Evolutionary conservation across 2,113 vertebrate species (phyloP), one percentile per base, ranked within the genome.

Genomic region (Brachyhypopomus occidentalis): DNA sequence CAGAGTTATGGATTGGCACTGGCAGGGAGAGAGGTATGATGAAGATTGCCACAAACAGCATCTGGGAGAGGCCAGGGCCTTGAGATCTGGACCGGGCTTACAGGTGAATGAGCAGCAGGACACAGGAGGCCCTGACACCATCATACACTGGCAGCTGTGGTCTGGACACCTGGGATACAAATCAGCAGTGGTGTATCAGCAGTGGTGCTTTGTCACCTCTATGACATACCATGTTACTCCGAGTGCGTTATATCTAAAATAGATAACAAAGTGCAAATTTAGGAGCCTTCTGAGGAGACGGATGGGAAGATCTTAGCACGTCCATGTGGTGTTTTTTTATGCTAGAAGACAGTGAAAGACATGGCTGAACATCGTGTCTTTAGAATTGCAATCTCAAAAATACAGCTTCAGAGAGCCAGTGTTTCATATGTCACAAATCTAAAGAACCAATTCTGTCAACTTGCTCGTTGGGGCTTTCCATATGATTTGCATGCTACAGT

Each of bases 1-100:
- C 67, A 69, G 82, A 52, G 23, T 67, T 30, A 38, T 62, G 72
- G 77, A 86, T 84, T 80, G 81, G 74, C 27, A 19, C 20, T 67
- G 60, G 38, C 76, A 34, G 60, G 5, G 12, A 66, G 4, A 60
- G 73, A 4, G 6, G 23, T 59, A 64, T 76, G 72, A 79, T 55
- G 69, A 76, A 72, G 58, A 76, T 36, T 45, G 34, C 64, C 41
- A 56, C 74, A 75, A 75, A 85, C 71, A 78, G 27, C 60, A 38
- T 71, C 75, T 56, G 55, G 48, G 69, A 45, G 17, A 75, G 7
- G 52, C 20, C 17, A 45, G 20, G 8, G 58, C 30, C 3, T 63
- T 2, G 30, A 67, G 17, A 52, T 70, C 30, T 69, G 72, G 69
- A 72, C 17, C 0, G 38, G 62, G 78, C 69, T 72, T 25, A 59